Conservation (phyloP, 1,140 invertebrate genomes). For the Marisa cornuarietis region DNA sequence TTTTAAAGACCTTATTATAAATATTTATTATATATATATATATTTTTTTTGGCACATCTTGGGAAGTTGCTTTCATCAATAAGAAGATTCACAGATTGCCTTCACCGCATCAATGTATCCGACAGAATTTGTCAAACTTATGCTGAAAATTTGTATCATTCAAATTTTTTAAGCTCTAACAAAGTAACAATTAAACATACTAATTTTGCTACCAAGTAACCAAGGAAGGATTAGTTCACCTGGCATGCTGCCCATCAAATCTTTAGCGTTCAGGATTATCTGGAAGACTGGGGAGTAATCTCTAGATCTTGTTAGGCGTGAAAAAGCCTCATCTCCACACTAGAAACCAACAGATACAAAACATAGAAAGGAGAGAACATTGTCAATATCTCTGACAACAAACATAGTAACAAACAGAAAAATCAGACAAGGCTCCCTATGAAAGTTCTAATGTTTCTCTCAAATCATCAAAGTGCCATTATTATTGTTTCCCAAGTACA, state of each 20-base stretch:
- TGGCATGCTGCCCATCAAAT: constrained; percentile 29
- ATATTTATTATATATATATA: neutral
- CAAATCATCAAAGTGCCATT: neutral
- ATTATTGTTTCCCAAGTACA: neutral
- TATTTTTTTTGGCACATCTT: neutral
- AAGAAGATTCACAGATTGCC: too few species aligned
- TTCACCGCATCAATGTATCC: too few species aligned
- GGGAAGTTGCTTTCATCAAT: too few species aligned
- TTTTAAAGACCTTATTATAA: too few species aligned
- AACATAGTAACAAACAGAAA: neutral
- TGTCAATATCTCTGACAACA: neutral
- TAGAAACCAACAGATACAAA: constrained; percentile 12
- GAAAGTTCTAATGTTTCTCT: neutral
- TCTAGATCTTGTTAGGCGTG: constrained; percentile 27
- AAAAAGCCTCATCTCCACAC: constrained; percentile 31
- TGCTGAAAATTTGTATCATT: too few species aligned
- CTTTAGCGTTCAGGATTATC: constrained; percentile 33
- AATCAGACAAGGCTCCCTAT: neutral
- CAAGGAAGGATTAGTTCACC: constrained; percentile 13
- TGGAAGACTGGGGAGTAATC: constrained; percentile 37
- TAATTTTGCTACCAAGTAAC: neutral
- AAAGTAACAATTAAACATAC: neutral
- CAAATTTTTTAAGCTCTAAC: too few species aligned
- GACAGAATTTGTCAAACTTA: too few species aligned
- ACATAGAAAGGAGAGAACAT: neutral